Evolutionary conservation across 2,797 vertebrate genomes (phyloP), one percentile per base, ranked within the genome.

Genomic region (Holocentrus rufus): DNA sequence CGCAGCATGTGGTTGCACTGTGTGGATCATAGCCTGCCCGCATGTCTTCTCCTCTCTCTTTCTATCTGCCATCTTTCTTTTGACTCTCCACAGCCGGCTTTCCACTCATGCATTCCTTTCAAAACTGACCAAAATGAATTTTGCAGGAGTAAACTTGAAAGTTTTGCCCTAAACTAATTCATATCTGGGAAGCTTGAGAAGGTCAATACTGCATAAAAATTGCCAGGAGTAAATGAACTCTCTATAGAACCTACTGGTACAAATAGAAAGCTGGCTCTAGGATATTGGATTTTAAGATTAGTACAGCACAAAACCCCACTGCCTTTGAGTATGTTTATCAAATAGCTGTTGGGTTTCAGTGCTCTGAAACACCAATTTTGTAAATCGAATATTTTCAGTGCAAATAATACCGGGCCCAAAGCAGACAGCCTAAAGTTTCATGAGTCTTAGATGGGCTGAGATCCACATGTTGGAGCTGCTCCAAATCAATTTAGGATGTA

Each of bases 21-120:
- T 58, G 9, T 39, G 62, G 65, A 25, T 76, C 61, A 54, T 44
- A 73, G 66, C 3, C 30, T 56, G 44, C 25, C 55, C 59, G 20
- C 46, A 69, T 44, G 14, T 64, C 15, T 46, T 50, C 34, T 44
- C 54, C 9, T 9, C 20, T 7, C 61, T 23, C 34, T 65, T 34
- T 39, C n/a, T n/a, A n/a, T n/a, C 49, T 55, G 25, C 13, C 10
- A 22, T 46, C 3, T 11, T 31, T 69, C 14, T 18, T 30, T 25
- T 56, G 15, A 56, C 1, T 66, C 66, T 60, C 25, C 67, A 7
- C 63, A 54, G 46, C 64, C 46, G 61, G 34, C 50, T 65, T 14
- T 65, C 42, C 23, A 31, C 0, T 58, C 30, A 58, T 20, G 36
- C 56, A 30, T 39, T 25, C 9, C 25, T n/a, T 58, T 8, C 34